Evolutionary conservation across 2,888 invertebrate genomes (phyloP).

Genomic region (Sipha maydis): DNA sequence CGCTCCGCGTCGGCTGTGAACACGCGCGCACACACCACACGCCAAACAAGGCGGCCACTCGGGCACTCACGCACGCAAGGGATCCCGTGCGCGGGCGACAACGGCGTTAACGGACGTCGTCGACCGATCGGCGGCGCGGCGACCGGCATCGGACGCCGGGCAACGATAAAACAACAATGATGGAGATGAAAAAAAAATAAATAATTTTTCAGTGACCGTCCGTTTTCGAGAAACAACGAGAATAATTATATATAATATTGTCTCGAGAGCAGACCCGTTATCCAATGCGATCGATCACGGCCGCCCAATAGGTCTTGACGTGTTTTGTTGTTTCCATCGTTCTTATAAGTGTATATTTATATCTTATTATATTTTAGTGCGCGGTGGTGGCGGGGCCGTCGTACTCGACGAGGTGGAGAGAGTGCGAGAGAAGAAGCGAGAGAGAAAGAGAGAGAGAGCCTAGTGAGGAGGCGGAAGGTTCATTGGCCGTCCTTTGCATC

Average conservation of each 20-base stretch:
- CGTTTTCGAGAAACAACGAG: neutral
- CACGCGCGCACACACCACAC: slow-evolving; percentile 28
- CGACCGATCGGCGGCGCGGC: neutral
- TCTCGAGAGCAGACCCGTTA: slow-evolving; percentile 12
- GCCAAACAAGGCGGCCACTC: neutral
- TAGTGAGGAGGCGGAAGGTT: slow-evolving; percentile 24
- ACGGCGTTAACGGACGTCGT: slow-evolving; percentile 28
- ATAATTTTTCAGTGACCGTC: neutral
- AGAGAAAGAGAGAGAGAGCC: neutral
- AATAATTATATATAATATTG: neutral
- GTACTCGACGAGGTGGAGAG: neutral
- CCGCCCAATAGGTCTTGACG: neutral
- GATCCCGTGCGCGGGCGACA: slow-evolving; percentile 25
- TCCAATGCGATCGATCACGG: slow-evolving; percentile 34
- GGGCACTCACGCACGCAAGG: slow-evolving; percentile 17
- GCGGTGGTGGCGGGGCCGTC: neutral
- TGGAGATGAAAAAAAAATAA: too few relatives aligned
- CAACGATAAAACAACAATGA: neutral
- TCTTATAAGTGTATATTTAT: slow-evolving; percentile 2
- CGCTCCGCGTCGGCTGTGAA: slow-evolving; percentile 22
- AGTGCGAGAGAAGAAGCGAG: neutral
- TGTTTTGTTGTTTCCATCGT: slow-evolving; percentile 52
- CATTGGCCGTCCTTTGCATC: slow-evolving; percentile 62
- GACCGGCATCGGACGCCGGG: neutral
- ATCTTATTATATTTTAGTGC: neutral